phyloP scores from a whole-genome alignment of 1,140 invertebrate genomes.

The Caenorhabditis remanei region DNA sequence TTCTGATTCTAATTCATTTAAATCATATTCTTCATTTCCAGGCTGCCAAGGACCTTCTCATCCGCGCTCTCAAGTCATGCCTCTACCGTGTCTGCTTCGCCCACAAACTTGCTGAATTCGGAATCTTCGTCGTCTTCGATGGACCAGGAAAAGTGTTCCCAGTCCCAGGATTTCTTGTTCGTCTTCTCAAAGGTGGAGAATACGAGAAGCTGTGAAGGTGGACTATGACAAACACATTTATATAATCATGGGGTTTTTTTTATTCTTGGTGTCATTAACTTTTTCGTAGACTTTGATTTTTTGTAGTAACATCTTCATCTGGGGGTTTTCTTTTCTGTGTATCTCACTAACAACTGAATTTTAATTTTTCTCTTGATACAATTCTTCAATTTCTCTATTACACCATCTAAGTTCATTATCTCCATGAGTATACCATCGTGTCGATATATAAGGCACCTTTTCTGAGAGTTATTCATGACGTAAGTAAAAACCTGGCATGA shows the following conservation, averaged over 20 bases:
- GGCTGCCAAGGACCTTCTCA: not conserved
- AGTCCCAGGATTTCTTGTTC: not conserved
- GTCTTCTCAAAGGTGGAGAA: not conserved
- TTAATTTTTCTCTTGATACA: too few species aligned
- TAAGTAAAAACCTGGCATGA: not conserved
- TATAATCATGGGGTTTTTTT: too few species aligned
- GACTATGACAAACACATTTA: not conserved
- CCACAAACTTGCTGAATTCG: not conserved
- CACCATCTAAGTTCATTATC: too few species aligned
- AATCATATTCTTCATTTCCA: not conserved
- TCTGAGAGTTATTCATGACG: not conserved
- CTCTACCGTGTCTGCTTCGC: not conserved
- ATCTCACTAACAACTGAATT: too few species aligned
- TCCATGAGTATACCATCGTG: too few species aligned
- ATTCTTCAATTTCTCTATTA: too few species aligned
- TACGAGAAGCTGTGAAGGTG: not conserved
- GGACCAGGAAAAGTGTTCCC: not conserved
- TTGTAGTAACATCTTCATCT: too few species aligned
- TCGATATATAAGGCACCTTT: not conserved
- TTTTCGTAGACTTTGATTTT: too few species aligned
- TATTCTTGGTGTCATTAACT: too few species aligned
- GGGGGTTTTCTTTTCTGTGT: too few species aligned
- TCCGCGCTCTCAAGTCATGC: not conserved
- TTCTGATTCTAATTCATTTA: too few species aligned
- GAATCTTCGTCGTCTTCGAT: conserved; percentile 1